Evolutionary conservation across 2,888 invertebrate genomes (phyloP).

Genomic region (Phasia obesa): DNA sequence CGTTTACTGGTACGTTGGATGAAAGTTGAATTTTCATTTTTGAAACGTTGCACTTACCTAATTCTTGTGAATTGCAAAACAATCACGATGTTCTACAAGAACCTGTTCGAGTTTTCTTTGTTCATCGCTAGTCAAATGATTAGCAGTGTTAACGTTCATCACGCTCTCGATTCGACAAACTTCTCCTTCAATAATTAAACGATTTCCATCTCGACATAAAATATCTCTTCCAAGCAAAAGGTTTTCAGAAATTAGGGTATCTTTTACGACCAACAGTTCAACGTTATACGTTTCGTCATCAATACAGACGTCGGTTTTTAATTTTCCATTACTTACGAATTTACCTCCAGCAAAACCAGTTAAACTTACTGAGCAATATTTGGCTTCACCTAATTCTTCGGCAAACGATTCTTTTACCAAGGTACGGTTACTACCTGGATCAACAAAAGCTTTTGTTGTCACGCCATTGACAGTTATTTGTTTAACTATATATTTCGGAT

Average conservation of each 20-base stretch:
- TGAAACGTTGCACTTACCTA: conserved; percentile 1
- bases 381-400: background rate
- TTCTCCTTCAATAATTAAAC: background rate
- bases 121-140: too few species aligned
- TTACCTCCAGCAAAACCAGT: conserved; percentile 7
- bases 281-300: background rate
- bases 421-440: too few species aligned
- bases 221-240: conserved; percentile 2
- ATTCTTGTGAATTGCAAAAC: conserved; percentile 2
- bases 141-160: too few species aligned
- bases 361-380: background rate
- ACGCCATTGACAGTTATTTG: conserved; percentile 39
- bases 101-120: too few species aligned
- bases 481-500: conserved; percentile 26
- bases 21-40: too few species aligned
- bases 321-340: background rate
- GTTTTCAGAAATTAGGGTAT: background rate
- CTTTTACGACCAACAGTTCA: background rate
- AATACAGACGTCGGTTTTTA: background rate
- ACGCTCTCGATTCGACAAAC: background rate
- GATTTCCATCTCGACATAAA: background rate
- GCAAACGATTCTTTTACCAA: too few species aligned
- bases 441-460: conserved; percentile 33
- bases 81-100: too few species aligned
- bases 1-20: too few species aligned